Evolutionary conservation across 2,888 invertebrate genomes (phyloP), one percentile per base, ranked within the genome.

Genomic region (Scaptomyza reducta): DNA sequence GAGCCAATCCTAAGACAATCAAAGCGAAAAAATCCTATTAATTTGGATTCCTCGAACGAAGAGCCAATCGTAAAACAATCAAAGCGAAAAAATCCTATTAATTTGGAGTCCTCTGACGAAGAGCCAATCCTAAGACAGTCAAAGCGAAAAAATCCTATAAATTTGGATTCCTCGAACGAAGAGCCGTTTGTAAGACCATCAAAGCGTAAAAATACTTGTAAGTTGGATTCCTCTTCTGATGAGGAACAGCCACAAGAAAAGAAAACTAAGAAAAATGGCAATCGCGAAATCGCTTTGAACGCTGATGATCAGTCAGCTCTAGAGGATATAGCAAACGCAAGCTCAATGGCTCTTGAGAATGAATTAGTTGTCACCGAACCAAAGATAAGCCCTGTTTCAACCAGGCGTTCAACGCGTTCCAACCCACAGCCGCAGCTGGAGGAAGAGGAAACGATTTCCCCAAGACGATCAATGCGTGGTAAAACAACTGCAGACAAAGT

Each of bases 371-470:
- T 55, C 22, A 41, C 7, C 14, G 40, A 47, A 10, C 31, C 16
- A 9, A 11, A 44, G 6, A 47, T 47, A 27, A 27, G 25, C 4
- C 6, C 14, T 35, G 16, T n/a, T 14, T 22, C 40, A 31, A 1
- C 53, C 0, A 56, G 31, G 18, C 66, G 66, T 11, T 65, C 80
- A n/a, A 70, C 80, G 6, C 82, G 77, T n/a, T 10, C 47, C 1
- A 61, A 59, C 6, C 44, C 51, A 40, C 16, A 16, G 22, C 33
- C 56, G 27, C 25, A 25, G 18, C 44, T 25, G 18, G 44, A 42
- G 1, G 49, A 35, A 2, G 14, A 40, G 6, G 5, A 6, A 10
- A 5, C 10, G 16, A 29, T 10, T 41, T 45, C 53, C 1, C 40
- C 49, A 7, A 40, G 50, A 44, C 53, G 54, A 11, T 46, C 70